Conservation (phyloP, 30 jellyfish, hydroid and myxozoan species). For the Turritopsis dohrnii region DNA sequence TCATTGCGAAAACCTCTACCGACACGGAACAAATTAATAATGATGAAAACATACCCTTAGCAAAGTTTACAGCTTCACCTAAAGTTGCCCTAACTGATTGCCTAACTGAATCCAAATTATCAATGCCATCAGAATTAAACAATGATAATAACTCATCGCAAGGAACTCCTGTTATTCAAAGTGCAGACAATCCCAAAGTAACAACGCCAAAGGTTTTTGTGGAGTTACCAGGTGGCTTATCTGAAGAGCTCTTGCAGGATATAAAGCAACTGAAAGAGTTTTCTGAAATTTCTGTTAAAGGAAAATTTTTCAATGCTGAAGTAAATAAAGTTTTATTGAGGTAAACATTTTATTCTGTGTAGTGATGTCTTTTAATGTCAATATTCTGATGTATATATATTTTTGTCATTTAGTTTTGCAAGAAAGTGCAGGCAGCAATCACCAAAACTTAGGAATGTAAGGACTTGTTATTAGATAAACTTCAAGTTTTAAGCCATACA, state of each 20-base stretch:
- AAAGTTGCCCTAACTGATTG: neutral
- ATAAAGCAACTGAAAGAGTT: slow-evolving; percentile 63
- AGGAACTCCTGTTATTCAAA: neutral
- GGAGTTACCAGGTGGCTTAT: slow-evolving; percentile 56
- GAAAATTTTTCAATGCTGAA: slow-evolving; percentile 64
- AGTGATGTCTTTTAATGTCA: neutral
- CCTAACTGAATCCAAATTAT: neutral
- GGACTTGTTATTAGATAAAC: slow-evolving; percentile 8
- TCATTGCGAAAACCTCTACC: slow-evolving; percentile 12
- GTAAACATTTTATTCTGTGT: slow-evolving; percentile 29
- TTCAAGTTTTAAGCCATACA: neutral
- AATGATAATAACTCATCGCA: too few relatives aligned
- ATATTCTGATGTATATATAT: too few relatives aligned
- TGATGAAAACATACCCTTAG: slow-evolving; percentile 8
- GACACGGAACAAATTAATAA: neutral
- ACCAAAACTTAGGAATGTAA: slow-evolving; percentile 80
- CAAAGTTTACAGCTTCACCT: neutral
- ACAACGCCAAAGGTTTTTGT: slow-evolving; percentile 16
- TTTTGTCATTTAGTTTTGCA: slow-evolving; percentile 65
- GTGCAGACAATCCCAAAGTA: neutral
- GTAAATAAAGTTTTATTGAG: slow-evolving; percentile 76
- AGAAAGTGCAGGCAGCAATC: slow-evolving; percentile 57
- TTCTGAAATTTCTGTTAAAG: slow-evolving; percentile 62
- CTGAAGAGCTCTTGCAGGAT: slow-evolving; percentile 46
- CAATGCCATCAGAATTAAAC: neutral